phyloP scores from a whole-genome alignment of 1,140 invertebrate species.

The Brachionus plicatilis region DNA sequence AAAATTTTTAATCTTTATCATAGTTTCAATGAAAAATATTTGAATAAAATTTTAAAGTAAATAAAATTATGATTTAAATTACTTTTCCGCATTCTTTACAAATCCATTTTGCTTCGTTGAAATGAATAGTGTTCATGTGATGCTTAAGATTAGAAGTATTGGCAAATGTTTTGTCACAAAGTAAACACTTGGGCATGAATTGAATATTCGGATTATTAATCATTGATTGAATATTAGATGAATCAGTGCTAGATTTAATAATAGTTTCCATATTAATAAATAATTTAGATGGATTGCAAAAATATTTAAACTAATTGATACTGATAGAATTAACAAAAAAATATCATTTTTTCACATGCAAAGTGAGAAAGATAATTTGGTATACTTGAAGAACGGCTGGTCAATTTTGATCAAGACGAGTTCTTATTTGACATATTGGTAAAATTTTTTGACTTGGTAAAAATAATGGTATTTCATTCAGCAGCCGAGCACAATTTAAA shows the following conservation, averaged over 20 bases:
- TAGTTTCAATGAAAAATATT: too few species aligned
- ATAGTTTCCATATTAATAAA: not conserved
- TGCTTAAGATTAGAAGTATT: constrained; percentile 40
- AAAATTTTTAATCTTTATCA: not conserved
- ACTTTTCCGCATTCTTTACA: constrained; percentile 41
- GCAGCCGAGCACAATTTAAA: not conserved
- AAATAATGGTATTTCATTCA: not conserved
- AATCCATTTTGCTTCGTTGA: constrained; percentile 34
- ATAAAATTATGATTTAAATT: not conserved
- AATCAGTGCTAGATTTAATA: constrained; percentile 9
- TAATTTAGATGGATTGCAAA: not conserved
- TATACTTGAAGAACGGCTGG: not conserved
- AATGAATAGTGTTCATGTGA: constrained; percentile 40
- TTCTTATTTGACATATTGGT: not conserved
- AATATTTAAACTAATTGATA: not conserved
- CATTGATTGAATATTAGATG: not conserved
- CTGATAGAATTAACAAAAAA: not conserved
- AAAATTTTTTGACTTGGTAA: not conserved
- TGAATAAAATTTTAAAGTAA: not conserved
- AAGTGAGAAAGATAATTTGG: not conserved
- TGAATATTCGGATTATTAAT: constrained; percentile 1
- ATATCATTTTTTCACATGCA: not conserved
- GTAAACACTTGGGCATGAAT: constrained; percentile 34
- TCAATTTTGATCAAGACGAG: not conserved
- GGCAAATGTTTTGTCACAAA: constrained; percentile 39